Evolutionary conservation across 2,113 vertebrate genomes (phyloP).

Genomic region (Oenanthe melanoleuca): DNA sequence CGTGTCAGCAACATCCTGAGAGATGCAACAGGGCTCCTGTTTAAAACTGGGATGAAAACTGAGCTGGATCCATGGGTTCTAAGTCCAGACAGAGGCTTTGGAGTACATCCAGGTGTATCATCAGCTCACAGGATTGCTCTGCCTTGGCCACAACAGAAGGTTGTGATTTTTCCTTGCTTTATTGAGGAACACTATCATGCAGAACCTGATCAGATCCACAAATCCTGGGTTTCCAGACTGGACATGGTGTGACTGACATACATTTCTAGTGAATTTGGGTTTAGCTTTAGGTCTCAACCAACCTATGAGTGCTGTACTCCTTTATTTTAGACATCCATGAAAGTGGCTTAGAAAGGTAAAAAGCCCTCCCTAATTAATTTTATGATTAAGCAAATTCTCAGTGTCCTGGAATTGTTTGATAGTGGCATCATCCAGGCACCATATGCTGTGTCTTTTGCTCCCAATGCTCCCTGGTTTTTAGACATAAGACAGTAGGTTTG

Average conservation of each 20-base stretch:
- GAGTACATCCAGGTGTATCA: not conserved
- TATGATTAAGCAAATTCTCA: not conserved
- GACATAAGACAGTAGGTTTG: not conserved
- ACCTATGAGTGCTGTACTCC: not conserved
- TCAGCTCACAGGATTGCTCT: not conserved
- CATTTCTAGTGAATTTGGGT: not conserved
- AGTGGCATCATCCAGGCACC: not conserved
- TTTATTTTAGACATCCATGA: not conserved
- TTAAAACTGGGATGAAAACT: not conserved
- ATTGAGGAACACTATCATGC: not conserved
- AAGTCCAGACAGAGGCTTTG: not conserved
- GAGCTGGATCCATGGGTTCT: not conserved
- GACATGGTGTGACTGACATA: not conserved
- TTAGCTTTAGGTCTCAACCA: not conserved
- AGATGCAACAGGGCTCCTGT: not conserved
- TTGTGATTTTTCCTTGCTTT: not conserved
- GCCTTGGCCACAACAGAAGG: not conserved
- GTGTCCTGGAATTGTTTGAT: not conserved
- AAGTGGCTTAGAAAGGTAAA: not conserved
- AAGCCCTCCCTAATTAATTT: not conserved
- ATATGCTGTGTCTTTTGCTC: not conserved
- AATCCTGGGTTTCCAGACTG: not conserved
- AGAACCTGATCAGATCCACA: not conserved
- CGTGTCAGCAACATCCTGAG: not conserved
- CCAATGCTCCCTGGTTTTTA: not conserved